Evolutionary conservation across 2,797 vertebrate genomes (phyloP).

Genomic region (Gallirallus australis): DNA sequence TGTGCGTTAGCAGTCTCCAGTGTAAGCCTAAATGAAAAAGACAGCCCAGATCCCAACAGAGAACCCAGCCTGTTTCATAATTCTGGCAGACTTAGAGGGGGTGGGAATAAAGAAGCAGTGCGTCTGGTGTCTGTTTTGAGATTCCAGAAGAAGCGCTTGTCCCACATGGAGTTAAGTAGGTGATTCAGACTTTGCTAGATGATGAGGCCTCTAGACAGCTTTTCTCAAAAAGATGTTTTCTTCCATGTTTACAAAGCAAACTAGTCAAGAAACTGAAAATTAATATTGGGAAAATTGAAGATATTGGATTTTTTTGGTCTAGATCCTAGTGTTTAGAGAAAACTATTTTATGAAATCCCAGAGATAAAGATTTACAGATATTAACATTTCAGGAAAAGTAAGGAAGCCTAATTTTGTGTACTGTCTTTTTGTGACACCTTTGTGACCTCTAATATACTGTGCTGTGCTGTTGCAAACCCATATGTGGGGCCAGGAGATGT

Average conservation of each 20-base stretch:
- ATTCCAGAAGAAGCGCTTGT: neutral
- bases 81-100: neutral
- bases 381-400: neutral
- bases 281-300: neutral
- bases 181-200: neutral
- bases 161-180: neutral
- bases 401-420: neutral
- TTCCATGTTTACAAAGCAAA: neutral
- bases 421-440: neutral
- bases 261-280: neutral
- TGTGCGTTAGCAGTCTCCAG: neutral
- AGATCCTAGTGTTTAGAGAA: neutral
- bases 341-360: neutral
- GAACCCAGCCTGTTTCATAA: neutral
- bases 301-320: neutral
- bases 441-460: accelerated
- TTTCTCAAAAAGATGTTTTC: neutral
- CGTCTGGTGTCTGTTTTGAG: neutral
- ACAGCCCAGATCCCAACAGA: neutral
- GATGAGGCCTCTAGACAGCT: neutral
- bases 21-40: constrained; percentile 6
- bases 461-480: neutral
- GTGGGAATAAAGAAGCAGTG: neutral
- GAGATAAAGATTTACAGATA: neutral
- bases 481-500: neutral